These are phyloP conservation scores for Physeter macrocephalus DNA, from an alignment of 2,113 vertebrate species.

Conservation along the genomic window DNA sequence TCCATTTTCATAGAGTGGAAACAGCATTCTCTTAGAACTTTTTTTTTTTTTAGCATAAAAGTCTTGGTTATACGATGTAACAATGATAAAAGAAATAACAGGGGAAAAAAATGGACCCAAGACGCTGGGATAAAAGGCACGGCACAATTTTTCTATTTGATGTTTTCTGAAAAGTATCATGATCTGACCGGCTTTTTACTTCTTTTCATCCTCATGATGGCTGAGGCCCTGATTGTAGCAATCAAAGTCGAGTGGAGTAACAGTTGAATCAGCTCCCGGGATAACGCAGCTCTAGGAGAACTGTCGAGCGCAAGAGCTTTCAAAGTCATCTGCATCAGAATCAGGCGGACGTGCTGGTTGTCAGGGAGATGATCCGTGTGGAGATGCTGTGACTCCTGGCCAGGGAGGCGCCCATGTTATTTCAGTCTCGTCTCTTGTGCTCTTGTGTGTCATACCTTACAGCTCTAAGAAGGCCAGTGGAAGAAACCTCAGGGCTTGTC, in stretches of 20 bases:
- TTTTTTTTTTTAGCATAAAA: constrained; percentile 3
- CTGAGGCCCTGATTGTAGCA: constrained; percentile 2
- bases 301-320: not conserved
- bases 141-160: not conserved
- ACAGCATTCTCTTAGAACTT: not conserved
- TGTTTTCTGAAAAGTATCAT: not conserved
- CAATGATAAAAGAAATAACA: not conserved
- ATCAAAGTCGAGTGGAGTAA: not conserved
- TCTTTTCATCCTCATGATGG: not conserved
- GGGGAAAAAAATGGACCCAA: not conserved
- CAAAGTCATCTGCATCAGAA: not conserved
- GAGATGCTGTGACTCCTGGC: not conserved
- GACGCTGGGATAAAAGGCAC: not conserved
- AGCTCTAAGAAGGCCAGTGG: not conserved
- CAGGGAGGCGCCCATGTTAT: not conserved
- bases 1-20: constrained; percentile 1
- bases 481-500: not conserved
- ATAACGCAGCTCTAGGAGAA: not conserved
- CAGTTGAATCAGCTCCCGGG: not conserved
- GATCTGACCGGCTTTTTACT: not conserved
- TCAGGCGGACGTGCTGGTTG: not conserved
- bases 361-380: not conserved
- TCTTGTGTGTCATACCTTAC: not conserved
- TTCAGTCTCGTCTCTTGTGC: not conserved
- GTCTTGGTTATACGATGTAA: not conserved